Evolutionary conservation across 2,797 vertebrate species (phyloP).

Genomic region (Microctenopoma stevenorrisi): DNA sequence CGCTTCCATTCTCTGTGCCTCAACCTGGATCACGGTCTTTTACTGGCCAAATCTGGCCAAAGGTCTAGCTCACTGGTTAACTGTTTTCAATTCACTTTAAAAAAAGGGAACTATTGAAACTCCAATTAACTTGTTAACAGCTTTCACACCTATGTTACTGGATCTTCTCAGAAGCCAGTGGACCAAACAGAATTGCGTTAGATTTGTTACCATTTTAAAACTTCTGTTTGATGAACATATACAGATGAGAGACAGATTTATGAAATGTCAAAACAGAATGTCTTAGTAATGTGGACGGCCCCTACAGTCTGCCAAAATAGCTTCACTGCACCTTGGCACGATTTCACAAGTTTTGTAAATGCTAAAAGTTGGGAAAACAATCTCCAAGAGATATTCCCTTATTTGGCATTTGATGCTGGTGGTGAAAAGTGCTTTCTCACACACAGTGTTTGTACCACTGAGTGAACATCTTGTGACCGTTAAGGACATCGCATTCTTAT

Average conservation of each 20-base stretch:
- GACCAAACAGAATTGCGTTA: background rate
- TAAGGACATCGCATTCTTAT: slow-evolving; percentile 4
- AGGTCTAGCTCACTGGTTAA: slow-evolving; percentile 31
- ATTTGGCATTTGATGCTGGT: background rate
- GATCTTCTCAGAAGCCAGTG: slow-evolving; percentile 11
- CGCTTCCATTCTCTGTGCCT: slow-evolving; percentile 34
- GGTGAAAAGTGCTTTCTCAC: background rate
- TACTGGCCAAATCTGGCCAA: slow-evolving; percentile 50
- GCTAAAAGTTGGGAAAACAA: background rate
- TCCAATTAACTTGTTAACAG: slow-evolving; percentile 30
- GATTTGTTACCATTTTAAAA: slow-evolving; percentile 7
- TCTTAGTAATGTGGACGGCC: background rate
- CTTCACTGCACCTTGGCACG: background rate
- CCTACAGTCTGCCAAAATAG: background rate
- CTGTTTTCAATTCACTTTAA: slow-evolving; percentile 60
- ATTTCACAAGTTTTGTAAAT: background rate
- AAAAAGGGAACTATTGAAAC: slow-evolving; percentile 24
- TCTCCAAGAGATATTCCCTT: background rate
- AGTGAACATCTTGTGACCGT: background rate
- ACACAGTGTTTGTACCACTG: background rate
- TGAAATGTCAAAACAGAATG: background rate
- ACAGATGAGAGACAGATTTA: background rate
- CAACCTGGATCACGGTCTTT: slow-evolving; percentile 56
- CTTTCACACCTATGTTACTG: slow-evolving; percentile 19
- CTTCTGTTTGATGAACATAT: slow-evolving; percentile 13